Base-by-base conservation (phyloP, 53 echinoderm and acorn worm genomes). In the Astropecten irregularis region DNA sequence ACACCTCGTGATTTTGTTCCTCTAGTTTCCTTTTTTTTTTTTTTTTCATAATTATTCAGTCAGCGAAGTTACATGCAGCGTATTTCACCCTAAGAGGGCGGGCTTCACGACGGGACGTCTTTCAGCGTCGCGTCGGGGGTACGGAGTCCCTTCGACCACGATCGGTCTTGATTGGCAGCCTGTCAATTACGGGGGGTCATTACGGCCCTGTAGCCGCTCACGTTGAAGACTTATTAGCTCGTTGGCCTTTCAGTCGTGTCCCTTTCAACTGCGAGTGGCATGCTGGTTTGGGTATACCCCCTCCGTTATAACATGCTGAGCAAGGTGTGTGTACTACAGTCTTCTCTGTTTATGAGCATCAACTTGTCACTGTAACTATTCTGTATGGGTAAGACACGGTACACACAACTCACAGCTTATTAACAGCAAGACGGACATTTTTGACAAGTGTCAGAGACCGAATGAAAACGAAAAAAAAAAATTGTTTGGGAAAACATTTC, bases 51-150 rank as follows among this genome's bases (percentile, higher is more conserved):
- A n/a, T n/a, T n/a, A n/a, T n/a, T n/a, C n/a, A n/a, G n/a, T n/a
- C n/a, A n/a, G n/a, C n/a, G n/a, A n/a, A n/a, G n/a, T n/a, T n/a
- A n/a, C n/a, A n/a, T n/a, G n/a, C n/a, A n/a, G n/a, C n/a, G 44
- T 60, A 62, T 60, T 79, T 79, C 79, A 40, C 79, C 63, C 61
- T 79, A 29, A 79, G 79, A 79, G 79, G 79, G 79, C 79, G 79
- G 79, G 79, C 79, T 79, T 79, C 79, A 79, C 79, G 23, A 62
- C 79, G 79, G 79, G 79, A 62, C 79, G 79, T 79, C 79, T 79
- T 79, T 79, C 79, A 79, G 47, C 30, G 29, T n/a, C 61, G 79
- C 46, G 79, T 48, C 79, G 42, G 47, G 46, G n/a, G n/a, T n/a
- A n/a, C n/a, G n/a, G n/a, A n/a, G n/a, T n/a, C 56, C 30, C 79